phyloP scores from a whole-genome alignment of 2,113 vertebrate genomes.

The Chlorodrepanis virens region DNA sequence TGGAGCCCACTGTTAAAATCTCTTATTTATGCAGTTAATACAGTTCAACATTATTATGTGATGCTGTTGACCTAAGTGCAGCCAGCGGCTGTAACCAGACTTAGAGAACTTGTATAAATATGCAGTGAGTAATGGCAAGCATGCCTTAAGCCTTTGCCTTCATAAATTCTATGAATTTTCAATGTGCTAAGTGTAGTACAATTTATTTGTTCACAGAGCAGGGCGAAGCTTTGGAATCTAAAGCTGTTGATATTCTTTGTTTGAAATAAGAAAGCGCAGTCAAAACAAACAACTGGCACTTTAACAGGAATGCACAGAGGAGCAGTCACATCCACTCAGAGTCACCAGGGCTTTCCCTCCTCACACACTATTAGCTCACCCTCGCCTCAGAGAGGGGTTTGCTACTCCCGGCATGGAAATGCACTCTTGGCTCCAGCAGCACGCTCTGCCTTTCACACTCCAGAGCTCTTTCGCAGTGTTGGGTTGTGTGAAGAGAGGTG shows the following conservation, averaged over 20 bases:
- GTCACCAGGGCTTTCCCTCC: not conserved
- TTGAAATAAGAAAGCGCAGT: not conserved
- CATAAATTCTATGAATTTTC: slow-evolving; percentile 46
- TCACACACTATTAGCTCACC: not conserved
- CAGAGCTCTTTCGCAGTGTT: not conserved
- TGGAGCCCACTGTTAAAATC: not conserved
- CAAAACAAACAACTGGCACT: not conserved
- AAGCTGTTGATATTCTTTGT: slow-evolving; percentile 13
- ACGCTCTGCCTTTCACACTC: not conserved
- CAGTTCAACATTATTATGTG: not conserved
- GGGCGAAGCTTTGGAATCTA: not conserved
- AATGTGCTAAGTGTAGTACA: slow-evolving; percentile 9
- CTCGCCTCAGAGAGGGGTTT: not conserved
- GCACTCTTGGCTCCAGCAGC: not conserved
- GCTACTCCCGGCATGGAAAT: not conserved
- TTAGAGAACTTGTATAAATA: not conserved
- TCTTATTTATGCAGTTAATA: slow-evolving; percentile 42
- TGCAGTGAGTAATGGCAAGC: not conserved
- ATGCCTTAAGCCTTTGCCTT: not conserved
- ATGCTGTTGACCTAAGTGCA: slow-evolving; percentile 23
- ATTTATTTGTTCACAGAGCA: slow-evolving; percentile 26
- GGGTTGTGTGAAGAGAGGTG: not conserved
- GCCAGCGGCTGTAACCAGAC: not conserved
- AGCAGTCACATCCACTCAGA: not conserved
- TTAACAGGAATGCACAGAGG: not conserved